Conservation (phyloP, 2,113 vertebrate species). For the Smithornis capensis region DNA sequence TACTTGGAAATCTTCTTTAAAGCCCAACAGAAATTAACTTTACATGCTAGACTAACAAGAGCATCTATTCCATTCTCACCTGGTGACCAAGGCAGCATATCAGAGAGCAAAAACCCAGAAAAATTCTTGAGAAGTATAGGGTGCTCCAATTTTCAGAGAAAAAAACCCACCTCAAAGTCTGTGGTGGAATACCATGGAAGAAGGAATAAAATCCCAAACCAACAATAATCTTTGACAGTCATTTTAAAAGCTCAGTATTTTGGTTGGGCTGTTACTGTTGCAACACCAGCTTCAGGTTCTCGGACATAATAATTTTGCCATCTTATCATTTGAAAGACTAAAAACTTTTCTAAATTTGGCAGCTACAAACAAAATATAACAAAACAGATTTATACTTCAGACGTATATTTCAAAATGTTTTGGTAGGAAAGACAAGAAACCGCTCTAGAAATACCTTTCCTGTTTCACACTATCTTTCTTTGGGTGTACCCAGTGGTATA, state of each 20-base stretch:
- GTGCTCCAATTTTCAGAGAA: not conserved
- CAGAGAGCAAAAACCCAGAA: not conserved
- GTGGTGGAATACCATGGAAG: not conserved
- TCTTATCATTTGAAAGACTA: not conserved
- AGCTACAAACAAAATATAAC: not conserved
- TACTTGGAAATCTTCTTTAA: slow-evolving; percentile 39
- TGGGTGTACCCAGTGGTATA: not conserved
- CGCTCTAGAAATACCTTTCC: not conserved
- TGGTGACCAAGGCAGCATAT: not conserved
- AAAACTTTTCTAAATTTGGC: not conserved
- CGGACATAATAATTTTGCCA: not conserved
- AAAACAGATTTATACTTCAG: not conserved
- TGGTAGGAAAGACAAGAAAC: not conserved
- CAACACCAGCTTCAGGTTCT: not conserved
- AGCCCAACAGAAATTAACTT: slow-evolving; percentile 39
- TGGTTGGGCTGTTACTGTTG: not conserved
- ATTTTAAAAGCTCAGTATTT: not conserved
- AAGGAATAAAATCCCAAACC: not conserved
- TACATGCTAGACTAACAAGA: slow-evolving; percentile 2
- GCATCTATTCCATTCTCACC: not conserved
- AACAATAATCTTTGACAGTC: not conserved
- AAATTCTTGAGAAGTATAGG: not conserved
- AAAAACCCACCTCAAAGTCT: not conserved
- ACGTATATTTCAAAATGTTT: not conserved
- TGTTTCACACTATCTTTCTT: not conserved